Conservation (phyloP, 37 sponge, comb jelly and placozoan genomes). For the Aphrocallistes beatrix region DNA sequence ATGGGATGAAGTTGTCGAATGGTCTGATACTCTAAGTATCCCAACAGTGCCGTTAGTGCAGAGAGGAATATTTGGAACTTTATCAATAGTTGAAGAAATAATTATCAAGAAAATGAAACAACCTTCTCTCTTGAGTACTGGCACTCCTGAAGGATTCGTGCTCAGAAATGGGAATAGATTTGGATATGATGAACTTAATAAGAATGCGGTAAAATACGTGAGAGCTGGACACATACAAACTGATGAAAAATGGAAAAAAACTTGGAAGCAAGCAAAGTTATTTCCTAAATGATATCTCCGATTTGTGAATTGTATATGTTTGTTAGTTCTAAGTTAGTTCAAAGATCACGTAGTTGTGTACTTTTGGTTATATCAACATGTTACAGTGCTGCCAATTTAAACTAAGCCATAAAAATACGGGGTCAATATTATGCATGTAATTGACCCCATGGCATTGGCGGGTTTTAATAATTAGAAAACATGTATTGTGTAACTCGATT, state of each 20-base stretch:
- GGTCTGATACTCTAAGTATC: slow-evolving; percentile 35
- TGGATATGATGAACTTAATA: slow-evolving; percentile 26
- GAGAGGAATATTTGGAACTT: slow-evolving; percentile 10
- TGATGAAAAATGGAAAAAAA: slow-evolving; percentile 45
- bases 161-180: slow-evolving; percentile 33
- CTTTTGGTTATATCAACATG: too few relatives aligned
- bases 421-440: too few relatives aligned
- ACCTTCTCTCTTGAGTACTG: not conserved
- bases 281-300: not conserved
- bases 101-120: slow-evolving; percentile 8
- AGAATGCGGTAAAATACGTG: slow-evolving; percentile 39
- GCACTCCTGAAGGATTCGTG: slow-evolving; percentile 56
- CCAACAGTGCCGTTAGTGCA: slow-evolving; percentile 45
- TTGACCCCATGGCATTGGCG: too few relatives aligned
- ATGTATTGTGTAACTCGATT: too few relatives aligned
- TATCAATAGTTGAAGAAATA: not conserved
- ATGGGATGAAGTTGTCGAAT: slow-evolving; percentile 50
- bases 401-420: too few relatives aligned
- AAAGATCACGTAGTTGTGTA: not conserved
- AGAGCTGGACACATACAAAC: slow-evolving; percentile 49
- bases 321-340: not conserved
- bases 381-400: too few relatives aligned
- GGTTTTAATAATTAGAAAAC: too few relatives aligned
- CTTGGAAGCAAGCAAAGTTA: slow-evolving; percentile 53
- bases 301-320: too few relatives aligned